Base-by-base conservation (phyloP, 1,140 invertebrate genomes). In the Zaprionus camerounensis region DNA sequence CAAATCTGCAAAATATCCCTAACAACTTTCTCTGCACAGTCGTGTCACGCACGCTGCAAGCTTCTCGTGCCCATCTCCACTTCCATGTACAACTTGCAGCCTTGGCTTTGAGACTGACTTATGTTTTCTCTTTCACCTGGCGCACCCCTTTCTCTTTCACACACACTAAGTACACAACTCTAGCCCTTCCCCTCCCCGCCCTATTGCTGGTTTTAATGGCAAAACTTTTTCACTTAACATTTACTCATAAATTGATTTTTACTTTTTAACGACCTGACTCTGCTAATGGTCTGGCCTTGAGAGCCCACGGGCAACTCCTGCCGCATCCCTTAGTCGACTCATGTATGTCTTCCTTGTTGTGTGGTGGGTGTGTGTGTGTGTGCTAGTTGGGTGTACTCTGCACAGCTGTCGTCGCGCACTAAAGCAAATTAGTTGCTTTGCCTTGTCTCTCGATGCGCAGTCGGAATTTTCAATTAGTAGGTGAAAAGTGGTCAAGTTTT, bases 211-310 rank as follows among this genome's bases (percentile, higher is more conserved):
- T 79, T 87, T 90, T 90, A 90, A 90, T 90, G 85, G 85, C 73
- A 90, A 90, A 90, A 90, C 78, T 90, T 90, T 90, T 90, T 90
- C 85, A 90, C 85, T 90, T 90, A 90, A 90, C 86, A 78, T 90
- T 90, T 80, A 90, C 86, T 91, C 85, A 90, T 90, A 90, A 90
- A 90, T 90, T 90, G 86, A 90, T 90, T 90, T 91, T 90, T 90
- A 90, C 85, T 90, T 90, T 90, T 90, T 90, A 90, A 90, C 81
- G 85, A 90, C 76, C 75, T 80, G 75, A 24, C 59, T 63, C 57
- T 70, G 67, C 76, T 70, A 72, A 76, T 72, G 71, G 51, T 64
- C 31, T 73, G 58, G 57, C 70, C 72, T 75, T 78, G 76, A 6
- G 31, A 41, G 65, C 57, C 61, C 53, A 62, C 57, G 55, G 63